phyloP scores from a whole-genome alignment of 1,140 invertebrate species.

The Arctopsyche grandis region DNA sequence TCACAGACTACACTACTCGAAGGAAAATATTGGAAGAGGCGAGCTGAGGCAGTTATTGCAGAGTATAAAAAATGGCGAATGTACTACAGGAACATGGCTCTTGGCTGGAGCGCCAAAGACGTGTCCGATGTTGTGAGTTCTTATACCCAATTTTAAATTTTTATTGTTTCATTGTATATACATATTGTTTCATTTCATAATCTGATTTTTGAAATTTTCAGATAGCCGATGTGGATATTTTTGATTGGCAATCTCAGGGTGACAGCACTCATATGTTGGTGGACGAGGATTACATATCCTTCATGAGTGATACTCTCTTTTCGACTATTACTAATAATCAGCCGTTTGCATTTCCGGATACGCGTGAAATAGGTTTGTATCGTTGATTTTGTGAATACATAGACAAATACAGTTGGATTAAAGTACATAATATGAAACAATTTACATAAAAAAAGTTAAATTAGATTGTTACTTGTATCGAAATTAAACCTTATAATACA shows the following conservation, averaged over 20 bases:
- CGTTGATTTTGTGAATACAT: constrained; percentile 1
- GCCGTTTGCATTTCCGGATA: constrained; percentile 96
- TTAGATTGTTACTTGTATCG: neutral
- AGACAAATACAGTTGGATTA: neutral
- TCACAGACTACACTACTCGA: constrained; percentile 90
- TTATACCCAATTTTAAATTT: neutral
- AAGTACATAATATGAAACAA: neutral
- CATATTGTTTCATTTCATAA: neutral
- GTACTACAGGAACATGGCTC: constrained; percentile 88
- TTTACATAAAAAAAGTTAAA: too few relatives aligned
- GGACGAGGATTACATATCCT: constrained; percentile 89
- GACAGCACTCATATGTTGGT: constrained; percentile 80
- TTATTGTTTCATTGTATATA: neutral
- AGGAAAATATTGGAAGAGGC: constrained; percentile 99
- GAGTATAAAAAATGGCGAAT: constrained; percentile 99
- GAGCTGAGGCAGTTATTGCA: constrained; percentile 94
- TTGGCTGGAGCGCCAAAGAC: constrained; percentile 79
- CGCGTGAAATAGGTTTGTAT: constrained; percentile 89
- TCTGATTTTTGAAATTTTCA: constrained; percentile 57
- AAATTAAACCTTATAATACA: neutral
- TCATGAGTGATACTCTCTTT: constrained; percentile 91
- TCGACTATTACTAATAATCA: constrained; percentile 87
- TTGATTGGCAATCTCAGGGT: constrained; percentile 77
- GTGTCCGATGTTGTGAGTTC: constrained; percentile 78
- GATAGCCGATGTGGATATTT: constrained; percentile 82